Evolutionary conservation across 1,140 invertebrate species (phyloP).

Genomic region (Lordiphosa collinella): DNA sequence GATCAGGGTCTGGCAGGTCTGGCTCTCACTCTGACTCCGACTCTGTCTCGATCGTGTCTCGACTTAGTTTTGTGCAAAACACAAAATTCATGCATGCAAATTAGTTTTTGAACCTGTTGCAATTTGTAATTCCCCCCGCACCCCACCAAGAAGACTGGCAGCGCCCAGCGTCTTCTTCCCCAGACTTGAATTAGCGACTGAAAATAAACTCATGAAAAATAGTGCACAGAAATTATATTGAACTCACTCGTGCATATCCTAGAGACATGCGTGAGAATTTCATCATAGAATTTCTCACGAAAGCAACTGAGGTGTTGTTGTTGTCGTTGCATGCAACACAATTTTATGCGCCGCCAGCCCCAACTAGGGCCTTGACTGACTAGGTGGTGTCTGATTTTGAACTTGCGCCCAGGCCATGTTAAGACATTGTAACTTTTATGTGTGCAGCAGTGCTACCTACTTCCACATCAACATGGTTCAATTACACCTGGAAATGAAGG

Average conservation of each 20-base stretch:
- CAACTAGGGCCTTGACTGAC: conserved; percentile 4
- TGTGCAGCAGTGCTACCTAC: conserved; percentile 7
- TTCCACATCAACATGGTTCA: conserved; percentile 25
- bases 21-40: neutral
- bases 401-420: conserved; percentile 35
- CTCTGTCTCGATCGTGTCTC: conserved; percentile 35
- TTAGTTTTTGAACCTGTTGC: conserved; percentile 75
- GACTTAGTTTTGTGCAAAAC: conserved; percentile 24
- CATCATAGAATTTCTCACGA: conserved; percentile 66
- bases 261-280: conserved; percentile 78
- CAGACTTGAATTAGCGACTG: conserved; percentile 35
- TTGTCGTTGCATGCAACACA: conserved; percentile 2
- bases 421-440: conserved; percentile 15
- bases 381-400: conserved; percentile 30
- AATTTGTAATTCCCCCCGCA: conserved; percentile 40
- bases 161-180: conserved; percentile 28
- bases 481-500: conserved; percentile 28
- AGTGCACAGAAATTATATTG: conserved; percentile 64
- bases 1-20: conserved; percentile 4
- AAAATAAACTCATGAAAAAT: conserved; percentile 63
- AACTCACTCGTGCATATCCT: conserved; percentile 75
- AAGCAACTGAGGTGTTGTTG: conserved; percentile 17
- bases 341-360: neutral
- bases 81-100: conserved; percentile 66
- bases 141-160: neutral